These are phyloP conservation scores for Coelogynopora nodosa DNA, from an alignment of 2,888 invertebrate species.

Conservation along the genomic window DNA sequence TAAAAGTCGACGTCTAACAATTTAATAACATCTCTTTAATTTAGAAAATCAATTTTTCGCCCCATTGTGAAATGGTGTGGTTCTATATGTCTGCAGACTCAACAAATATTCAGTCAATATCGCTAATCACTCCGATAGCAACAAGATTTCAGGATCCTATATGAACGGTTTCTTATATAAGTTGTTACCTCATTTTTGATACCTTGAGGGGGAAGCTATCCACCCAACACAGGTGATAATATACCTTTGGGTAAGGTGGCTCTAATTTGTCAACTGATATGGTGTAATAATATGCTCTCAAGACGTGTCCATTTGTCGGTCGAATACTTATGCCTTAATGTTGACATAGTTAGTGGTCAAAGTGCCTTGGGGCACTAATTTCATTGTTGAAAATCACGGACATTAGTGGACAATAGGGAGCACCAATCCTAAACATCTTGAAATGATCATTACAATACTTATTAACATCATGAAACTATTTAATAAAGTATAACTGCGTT, in stretches of 20 bases:
- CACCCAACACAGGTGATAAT: not conserved
- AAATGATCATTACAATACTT: not conserved
- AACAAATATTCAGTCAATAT: not conserved
- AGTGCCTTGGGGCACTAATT: not conserved
- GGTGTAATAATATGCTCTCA: not conserved
- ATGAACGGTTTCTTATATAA: not conserved
- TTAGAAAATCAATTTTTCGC: no score
- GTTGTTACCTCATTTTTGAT: not conserved
- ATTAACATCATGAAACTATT: not conserved
- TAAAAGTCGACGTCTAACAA: no score
- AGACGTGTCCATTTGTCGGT: not conserved
- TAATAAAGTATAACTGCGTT: not conserved
- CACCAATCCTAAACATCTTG: not conserved
- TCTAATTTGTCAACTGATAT: not conserved
- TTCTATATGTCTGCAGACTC: not conserved
- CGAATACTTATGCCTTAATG: no score
- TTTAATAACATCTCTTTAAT: no score
- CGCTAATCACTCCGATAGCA: not conserved
- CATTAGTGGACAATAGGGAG: not conserved
- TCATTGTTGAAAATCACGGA: not conserved
- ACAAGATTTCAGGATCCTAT: not conserved
- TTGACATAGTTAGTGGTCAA: no score
- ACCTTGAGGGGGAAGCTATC: not conserved
- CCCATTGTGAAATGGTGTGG: no score
- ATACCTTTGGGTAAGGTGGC: not conserved